Evolutionary conservation across 1,140 invertebrate species (phyloP).

Genomic region (Charaxes varanes): DNA sequence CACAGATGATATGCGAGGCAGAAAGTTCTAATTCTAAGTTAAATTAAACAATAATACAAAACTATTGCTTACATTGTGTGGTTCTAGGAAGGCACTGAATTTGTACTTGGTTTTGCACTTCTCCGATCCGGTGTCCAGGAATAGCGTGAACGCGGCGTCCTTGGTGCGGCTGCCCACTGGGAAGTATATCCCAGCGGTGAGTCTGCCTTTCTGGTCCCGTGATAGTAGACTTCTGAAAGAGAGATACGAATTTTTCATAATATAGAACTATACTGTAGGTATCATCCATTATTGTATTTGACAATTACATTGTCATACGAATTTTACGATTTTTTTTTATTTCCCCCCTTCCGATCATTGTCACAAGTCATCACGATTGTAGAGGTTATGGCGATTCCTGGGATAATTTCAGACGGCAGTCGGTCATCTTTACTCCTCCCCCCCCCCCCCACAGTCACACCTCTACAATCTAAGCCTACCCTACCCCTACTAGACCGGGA

Average conservation of each 20-base stretch:
- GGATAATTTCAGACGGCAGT: too few relatives aligned
- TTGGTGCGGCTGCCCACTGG: slow-evolving; percentile 44
- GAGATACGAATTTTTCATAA: neutral
- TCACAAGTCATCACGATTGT: too few relatives aligned
- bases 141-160: slow-evolving; percentile 57
- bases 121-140: slow-evolving; percentile 45
- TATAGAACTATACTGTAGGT: neutral
- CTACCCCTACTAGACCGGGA: neutral
- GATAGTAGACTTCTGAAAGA: slow-evolving; percentile 81
- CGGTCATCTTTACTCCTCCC: too few relatives aligned
- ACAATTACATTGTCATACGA: too few relatives aligned
- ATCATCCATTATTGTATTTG: too few relatives aligned
- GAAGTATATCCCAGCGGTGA: slow-evolving; percentile 90
- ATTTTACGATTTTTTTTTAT: too few relatives aligned
- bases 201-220: slow-evolving; percentile 85
- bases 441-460: too few relatives aligned
- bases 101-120: slow-evolving; percentile 58
- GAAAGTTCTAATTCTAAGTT: too few relatives aligned
- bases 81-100: slow-evolving; percentile 47
- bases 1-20: slow-evolving; percentile 1
- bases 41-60: slow-evolving; percentile 1
- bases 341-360: too few relatives aligned
- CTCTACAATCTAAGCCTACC: too few relatives aligned
- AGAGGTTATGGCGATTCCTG: too few relatives aligned
- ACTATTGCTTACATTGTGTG: slow-evolving; percentile 38